Base-by-base conservation (phyloP, 2,113 vertebrate species). In the Microcebus lehilahytsara region DNA sequence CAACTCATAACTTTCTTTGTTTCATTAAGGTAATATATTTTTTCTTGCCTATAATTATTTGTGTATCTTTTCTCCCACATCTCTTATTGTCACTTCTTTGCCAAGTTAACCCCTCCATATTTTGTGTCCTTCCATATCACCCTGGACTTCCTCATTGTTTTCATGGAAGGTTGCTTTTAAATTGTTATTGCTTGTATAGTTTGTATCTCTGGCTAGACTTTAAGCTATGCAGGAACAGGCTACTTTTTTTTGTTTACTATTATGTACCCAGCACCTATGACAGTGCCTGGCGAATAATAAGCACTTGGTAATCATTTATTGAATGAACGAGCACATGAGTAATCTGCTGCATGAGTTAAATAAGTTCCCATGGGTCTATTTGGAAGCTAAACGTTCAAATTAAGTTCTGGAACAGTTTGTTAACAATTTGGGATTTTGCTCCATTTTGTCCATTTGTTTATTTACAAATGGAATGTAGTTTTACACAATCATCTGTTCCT, bases 361-460 rank as follows among this genome's bases (percentile, higher is more conserved):
- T 89, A 89, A 64, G 62, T 88, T 91, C 19, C 74, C 78, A 67
- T 34, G 40, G 37, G 9, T 86, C 72, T 96, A 53, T 89, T 22
- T 95, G 49, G 77, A 93, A 88, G 27, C 27, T 92, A 74, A 87
- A 66, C 60, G 94, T 96, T 95, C 81, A 93, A 94, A 97, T 94
- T 77, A 94, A 91, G 62, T 79, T 94, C 53, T 56, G 49, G 23
- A 93, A 66, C 25, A 84, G 16, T 87, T 72, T 88, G 46, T 89
- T 78, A 86, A 96, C 88, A 95, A 88, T 83, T 92, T 62, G 32
- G 56, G 9, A 58, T 85, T 85, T 95, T 83, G 51, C 12, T 89
- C 40, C 27, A 78, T 77, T 93, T 92, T 91, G 34, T 67, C 34
- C 40, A 91, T 77, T 86, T 77, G 46, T 58, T 92, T 87, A 66